phyloP scores from a whole-genome alignment of 2,888 invertebrate genomes.

The Hyposoter dolosus region DNA sequence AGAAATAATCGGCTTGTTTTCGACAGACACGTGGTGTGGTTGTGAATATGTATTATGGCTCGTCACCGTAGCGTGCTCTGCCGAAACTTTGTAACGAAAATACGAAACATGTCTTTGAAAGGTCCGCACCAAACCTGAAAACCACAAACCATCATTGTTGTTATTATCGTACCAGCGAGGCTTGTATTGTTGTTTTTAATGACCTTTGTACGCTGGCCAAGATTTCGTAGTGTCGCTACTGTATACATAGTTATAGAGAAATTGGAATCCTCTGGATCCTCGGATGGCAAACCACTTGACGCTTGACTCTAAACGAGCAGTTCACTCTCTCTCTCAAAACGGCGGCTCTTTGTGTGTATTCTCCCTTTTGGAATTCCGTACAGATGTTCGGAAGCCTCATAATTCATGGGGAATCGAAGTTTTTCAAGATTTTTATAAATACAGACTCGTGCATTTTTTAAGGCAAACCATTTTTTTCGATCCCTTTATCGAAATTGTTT shows the following conservation, averaged over 20 bases:
- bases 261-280: neutral
- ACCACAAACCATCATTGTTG: too few relatives aligned
- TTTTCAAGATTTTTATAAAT: too few relatives aligned
- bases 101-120: neutral
- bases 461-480: neutral
- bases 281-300: neutral
- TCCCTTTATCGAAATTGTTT: neutral
- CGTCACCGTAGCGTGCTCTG: neutral
- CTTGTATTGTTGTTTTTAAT: slow-evolving; percentile 8
- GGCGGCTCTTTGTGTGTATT: neutral
- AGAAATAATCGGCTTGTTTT: slow-evolving; percentile 9
- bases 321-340: neutral
- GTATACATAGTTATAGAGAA: neutral
- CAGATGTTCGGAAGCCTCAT: neutral
- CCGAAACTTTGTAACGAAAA: neutral
- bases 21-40: neutral
- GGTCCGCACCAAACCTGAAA: neutral
- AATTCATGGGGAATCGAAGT: neutral
- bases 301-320: neutral
- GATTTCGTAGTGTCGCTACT: neutral
- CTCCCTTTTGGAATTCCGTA: neutral
- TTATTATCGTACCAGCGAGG: neutral
- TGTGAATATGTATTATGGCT: neutral
- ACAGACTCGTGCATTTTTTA: neutral
- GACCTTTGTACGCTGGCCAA: neutral